Conservation (phyloP, 2,797 vertebrate genomes). For the Chelon labrosus region DNA sequence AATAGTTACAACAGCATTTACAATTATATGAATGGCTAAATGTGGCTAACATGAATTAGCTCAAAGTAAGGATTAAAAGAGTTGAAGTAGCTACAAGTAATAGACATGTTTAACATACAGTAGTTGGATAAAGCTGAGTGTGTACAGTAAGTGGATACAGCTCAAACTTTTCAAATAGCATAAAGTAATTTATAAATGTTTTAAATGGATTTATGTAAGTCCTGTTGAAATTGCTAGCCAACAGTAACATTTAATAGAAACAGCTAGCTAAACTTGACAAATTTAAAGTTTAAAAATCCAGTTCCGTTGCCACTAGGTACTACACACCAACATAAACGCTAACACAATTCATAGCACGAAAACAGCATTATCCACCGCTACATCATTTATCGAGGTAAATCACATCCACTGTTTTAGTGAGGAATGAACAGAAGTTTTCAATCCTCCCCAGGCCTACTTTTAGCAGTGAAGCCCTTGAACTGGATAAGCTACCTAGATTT, state of each 20-base stretch:
- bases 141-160: too few species aligned
- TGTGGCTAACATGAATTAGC: too few species aligned
- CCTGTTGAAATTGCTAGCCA: neutral
- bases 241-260: neutral
- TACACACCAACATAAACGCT: too few species aligned
- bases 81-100: too few species aligned
- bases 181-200: neutral
- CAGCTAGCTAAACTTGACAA: neutral
- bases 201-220: neutral
- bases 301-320: too few species aligned
- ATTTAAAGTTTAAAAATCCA: neutral
- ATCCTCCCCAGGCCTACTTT: neutral
- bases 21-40: too few species aligned
- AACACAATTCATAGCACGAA: too few species aligned
- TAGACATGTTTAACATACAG: too few species aligned
- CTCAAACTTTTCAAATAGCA: too few species aligned
- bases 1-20: too few species aligned
- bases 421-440: slow-evolving; percentile 3
- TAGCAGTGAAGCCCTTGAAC: slow-evolving; percentile 4
- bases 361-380: neutral
- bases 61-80: too few species aligned
- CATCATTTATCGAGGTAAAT: neutral
- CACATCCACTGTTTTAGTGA: neutral
- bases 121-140: too few species aligned
- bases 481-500: slow-evolving; percentile 28